These are phyloP conservation scores for Boloria euphrosyne DNA, from an alignment of 2,888 invertebrate species.

Conservation along the genomic window DNA sequence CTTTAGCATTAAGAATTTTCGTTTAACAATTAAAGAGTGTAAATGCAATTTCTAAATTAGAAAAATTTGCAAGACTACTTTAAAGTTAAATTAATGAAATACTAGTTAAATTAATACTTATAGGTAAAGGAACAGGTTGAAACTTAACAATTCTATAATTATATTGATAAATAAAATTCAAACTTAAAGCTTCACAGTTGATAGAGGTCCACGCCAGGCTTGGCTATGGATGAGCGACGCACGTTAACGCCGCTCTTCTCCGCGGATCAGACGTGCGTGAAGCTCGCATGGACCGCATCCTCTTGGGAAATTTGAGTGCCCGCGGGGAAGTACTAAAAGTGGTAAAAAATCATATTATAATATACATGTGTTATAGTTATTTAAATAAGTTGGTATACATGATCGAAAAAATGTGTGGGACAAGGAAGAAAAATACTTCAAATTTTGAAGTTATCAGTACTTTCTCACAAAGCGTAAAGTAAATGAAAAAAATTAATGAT, in stretches of 20 bases:
- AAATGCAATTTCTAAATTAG: too few relatives aligned
- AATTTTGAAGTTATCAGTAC: too few relatives aligned
- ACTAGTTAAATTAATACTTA: neutral
- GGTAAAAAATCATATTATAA: constrained; percentile 6
- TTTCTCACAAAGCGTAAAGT: too few relatives aligned
- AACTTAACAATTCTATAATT: neutral
- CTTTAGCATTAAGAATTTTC: too few relatives aligned
- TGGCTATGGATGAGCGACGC: constrained; percentile 85
- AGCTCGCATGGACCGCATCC: constrained; percentile 91
- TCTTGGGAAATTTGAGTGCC: constrained; percentile 89
- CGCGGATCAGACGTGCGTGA: constrained; percentile 92
- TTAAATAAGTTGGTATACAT: too few relatives aligned
- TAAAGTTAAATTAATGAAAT: too few relatives aligned
- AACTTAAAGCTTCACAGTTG: constrained; percentile 58
- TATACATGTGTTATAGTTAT: neutral
- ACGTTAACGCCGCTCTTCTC: constrained; percentile 80
- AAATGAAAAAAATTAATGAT: too few relatives aligned
- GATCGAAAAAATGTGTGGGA: too few relatives aligned
- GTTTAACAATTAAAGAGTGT: too few relatives aligned
- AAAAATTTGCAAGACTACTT: too few relatives aligned
- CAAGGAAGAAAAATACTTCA: too few relatives aligned
- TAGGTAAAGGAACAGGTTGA: neutral
- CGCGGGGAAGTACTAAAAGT: constrained; percentile 91
- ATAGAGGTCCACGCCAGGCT: constrained; percentile 78
- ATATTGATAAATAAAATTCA: neutral